Conservation (phyloP, 2,797 vertebrate species). For the Rhadinocentrus ornatus region DNA sequence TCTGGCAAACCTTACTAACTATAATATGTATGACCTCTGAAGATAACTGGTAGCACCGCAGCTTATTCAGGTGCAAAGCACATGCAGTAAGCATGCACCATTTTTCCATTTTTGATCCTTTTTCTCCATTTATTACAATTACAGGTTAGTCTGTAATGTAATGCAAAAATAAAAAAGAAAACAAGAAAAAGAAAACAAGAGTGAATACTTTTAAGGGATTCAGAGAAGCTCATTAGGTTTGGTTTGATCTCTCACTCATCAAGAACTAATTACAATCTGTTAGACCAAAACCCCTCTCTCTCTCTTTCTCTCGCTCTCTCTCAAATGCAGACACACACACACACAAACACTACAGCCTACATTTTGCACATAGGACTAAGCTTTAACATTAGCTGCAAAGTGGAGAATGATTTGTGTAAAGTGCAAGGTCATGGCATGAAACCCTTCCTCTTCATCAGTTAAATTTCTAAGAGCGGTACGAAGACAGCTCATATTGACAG, state of each 20-base stretch:
- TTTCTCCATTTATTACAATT: too few relatives aligned
- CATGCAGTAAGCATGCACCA: not conserved
- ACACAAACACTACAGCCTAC: too few relatives aligned
- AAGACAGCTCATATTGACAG: not conserved
- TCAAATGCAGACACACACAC: not conserved
- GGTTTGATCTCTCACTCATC: slow-evolving; percentile 51
- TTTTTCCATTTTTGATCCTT: not conserved
- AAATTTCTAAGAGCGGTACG: not conserved
- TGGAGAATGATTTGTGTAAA: not conserved
- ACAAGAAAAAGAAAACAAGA: too few relatives aligned
- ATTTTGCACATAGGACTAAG: not conserved
- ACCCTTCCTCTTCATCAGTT: not conserved
- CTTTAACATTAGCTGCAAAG: slow-evolving; percentile 4
- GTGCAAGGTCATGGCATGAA: not conserved
- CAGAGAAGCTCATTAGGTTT: slow-evolving; percentile 15
- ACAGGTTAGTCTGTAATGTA: too few relatives aligned
- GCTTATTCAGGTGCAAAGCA: not conserved
- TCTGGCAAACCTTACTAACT: not conserved
- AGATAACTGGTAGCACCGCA: not conserved
- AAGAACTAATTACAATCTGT: slow-evolving; percentile 43
- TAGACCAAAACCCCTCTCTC: not conserved
- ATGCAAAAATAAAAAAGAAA: too few relatives aligned
- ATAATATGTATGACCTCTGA: not conserved
- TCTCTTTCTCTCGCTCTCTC: not conserved
- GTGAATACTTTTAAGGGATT: slow-evolving; percentile 1